These are phyloP conservation scores for Orchesellides sinensis DNA, from an alignment of 2,888 invertebrate species.

Conservation along the genomic window DNA sequence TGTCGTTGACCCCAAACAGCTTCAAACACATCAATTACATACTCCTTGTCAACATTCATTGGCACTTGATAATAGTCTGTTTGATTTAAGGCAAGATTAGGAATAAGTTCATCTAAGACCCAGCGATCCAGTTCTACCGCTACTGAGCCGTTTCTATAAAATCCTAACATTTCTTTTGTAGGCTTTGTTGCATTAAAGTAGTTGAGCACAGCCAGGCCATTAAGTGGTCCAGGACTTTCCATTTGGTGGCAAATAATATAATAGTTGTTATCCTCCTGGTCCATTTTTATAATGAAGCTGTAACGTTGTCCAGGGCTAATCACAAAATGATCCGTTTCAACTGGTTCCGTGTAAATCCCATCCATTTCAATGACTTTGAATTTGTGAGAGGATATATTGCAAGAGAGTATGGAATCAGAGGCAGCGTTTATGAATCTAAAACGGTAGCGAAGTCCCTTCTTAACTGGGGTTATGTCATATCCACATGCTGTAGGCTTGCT, in stretches of 20 bases:
- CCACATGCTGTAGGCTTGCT: slow-evolving; percentile 4
- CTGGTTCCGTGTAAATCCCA: slow-evolving; percentile 54
- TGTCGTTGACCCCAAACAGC: slow-evolving; percentile 26
- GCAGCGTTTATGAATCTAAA: slow-evolving; percentile 65
- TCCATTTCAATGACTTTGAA: slow-evolving; percentile 66
- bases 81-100: slow-evolving; percentile 57
- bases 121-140: slow-evolving; percentile 40
- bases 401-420: slow-evolving; percentile 56
- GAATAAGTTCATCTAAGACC: slow-evolving; percentile 47
- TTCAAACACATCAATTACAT: slow-evolving; percentile 56
- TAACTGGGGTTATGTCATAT: slow-evolving; percentile 54
- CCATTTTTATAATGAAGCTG: slow-evolving; percentile 54
- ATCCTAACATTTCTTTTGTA: slow-evolving; percentile 26
- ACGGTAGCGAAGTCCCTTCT: slow-evolving; percentile 52
- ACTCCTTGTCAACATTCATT: slow-evolving; percentile 41
- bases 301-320: slow-evolving; percentile 65
- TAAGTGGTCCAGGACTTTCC: slow-evolving; percentile 51
- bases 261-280: slow-evolving; percentile 57
- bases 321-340: slow-evolving; percentile 33
- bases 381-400: slow-evolving; percentile 43
- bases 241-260: slow-evolving; percentile 50
- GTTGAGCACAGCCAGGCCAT: slow-evolving; percentile 61
- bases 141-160: slow-evolving; percentile 1
- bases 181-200: slow-evolving; percentile 40
- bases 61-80: slow-evolving; percentile 58